These are phyloP conservation scores for Aspidiotus destructor DNA, from an alignment of 2,888 invertebrate genomes.

Conservation along the genomic window DNA sequence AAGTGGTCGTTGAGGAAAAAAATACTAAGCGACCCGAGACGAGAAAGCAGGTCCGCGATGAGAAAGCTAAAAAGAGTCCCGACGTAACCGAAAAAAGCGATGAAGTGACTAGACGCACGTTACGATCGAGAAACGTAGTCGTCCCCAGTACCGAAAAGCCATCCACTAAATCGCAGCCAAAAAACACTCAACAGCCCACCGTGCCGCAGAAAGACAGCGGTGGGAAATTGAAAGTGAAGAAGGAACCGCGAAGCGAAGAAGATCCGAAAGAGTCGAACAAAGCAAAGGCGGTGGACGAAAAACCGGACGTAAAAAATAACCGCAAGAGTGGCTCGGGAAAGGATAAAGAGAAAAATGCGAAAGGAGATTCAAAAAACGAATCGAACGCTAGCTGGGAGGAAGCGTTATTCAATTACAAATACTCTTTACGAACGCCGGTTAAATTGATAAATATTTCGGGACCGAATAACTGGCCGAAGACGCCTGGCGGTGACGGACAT, in stretches of 20 bases:
- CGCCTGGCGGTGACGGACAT: slow-evolving; percentile 41
- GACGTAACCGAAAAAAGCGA: slow-evolving; percentile 10
- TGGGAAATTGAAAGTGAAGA: slow-evolving; percentile 37
- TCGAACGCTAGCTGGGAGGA: slow-evolving; percentile 65
- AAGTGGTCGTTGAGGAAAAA: neutral
- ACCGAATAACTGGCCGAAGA: slow-evolving; percentile 35
- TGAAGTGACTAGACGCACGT: slow-evolving; percentile 23
- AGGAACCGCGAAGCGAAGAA: slow-evolving; percentile 17
- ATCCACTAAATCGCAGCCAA: neutral
- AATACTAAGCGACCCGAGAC: neutral
- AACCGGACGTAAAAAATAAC: slow-evolving; percentile 4
- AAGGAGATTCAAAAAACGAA: neutral
- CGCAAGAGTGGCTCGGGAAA: neutral
- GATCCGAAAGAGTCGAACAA: slow-evolving; percentile 8
- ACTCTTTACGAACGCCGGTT: slow-evolving; percentile 69
- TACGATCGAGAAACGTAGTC: slow-evolving; percentile 17
- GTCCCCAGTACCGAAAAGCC: slow-evolving; percentile 9
- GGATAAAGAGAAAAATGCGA: slow-evolving; percentile 6
- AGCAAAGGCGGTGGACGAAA: slow-evolving; percentile 2
- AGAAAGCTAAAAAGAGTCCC: neutral
- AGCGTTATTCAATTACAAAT: slow-evolving; percentile 70
- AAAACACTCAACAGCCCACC: neutral
- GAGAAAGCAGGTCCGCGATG: neutral
- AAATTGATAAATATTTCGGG: slow-evolving; percentile 51
- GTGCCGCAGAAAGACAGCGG: neutral